Conservation (phyloP, 30 jellyfish, hydroid and myxozoan species). For the Phacellophora camtschatica region DNA sequence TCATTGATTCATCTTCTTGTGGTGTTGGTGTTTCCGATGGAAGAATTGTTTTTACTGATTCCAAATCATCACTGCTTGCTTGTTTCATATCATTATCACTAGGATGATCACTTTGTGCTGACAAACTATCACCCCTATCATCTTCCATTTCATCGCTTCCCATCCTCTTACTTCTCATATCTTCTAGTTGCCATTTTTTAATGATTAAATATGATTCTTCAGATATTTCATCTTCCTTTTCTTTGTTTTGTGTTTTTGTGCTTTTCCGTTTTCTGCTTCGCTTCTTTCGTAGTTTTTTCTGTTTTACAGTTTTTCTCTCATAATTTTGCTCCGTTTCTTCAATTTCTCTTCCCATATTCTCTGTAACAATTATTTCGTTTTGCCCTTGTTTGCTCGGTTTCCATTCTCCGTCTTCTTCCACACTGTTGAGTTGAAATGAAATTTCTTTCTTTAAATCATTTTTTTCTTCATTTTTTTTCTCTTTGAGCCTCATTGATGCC, state of each 20-base stretch:
- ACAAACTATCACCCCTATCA: background rate
- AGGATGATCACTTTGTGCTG: slow-evolving; percentile 42
- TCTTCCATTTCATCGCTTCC: background rate
- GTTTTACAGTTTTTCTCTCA: background rate
- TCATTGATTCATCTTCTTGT: background rate
- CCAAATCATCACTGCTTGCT: slow-evolving; percentile 13
- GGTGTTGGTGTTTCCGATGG: slow-evolving; percentile 10
- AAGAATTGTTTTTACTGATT: background rate
- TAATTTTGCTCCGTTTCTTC: background rate
- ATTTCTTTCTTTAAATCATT: background rate
- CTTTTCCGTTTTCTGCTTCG: background rate
- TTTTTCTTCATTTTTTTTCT: background rate
- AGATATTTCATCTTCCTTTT: background rate
- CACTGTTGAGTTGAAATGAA: background rate
- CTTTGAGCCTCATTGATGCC: background rate
- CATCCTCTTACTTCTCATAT: background rate
- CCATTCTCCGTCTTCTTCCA: background rate
- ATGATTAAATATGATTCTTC: slow-evolving; percentile 48
- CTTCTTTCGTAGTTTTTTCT: background rate
- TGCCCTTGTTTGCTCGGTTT: background rate
- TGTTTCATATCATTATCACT: background rate
- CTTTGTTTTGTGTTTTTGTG: background rate
- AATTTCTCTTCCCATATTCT: background rate
- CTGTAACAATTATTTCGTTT: background rate
- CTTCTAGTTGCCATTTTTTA: slow-evolving; percentile 26